Evolutionary conservation across 2,888 invertebrate species (phyloP), one percentile per base, ranked within the genome.

Genomic region (Merodon equestris): DNA sequence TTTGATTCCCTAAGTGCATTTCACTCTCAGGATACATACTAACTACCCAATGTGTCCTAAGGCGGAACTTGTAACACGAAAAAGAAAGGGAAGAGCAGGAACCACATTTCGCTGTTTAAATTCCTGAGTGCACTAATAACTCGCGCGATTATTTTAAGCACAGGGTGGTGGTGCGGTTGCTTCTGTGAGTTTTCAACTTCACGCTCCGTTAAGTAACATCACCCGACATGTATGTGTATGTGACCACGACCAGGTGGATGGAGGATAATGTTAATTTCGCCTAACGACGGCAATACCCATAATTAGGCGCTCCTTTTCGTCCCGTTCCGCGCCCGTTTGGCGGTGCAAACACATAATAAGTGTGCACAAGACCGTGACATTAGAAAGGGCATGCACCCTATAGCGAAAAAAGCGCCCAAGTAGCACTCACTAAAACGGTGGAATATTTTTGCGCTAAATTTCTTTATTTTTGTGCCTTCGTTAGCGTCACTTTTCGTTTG

Each of bases 1-100:
- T 72, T 68, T 77, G 77, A 77, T 77, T 77, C 67, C 53, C 53
- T 68, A 77, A 77, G 77, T 73, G 77, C 72, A 77, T 70, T 70
- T 54, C 40, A 45, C 57, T 58, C 56, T 61, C 73, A 57, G 54
- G 47, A 76, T 61, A 48, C n/a, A 17, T 9, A 48, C 63, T 42
- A 9, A 17, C 10, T 12, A 10, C 45, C 18, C 54, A 14, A 67
- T 51, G 53, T 75, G 27, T 27, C 63, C 63, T 40, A 40, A 53
- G 44, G 18, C 45, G 15, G 13, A 56, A 36, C 1, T 45, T n/a
- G 5, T 42, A 18, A 38, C 50, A 45, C 42, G 47, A 27, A 45
- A 5, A 38, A 18, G n/a, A 44, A n/a, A 48, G 15, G n/a, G 1
- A 27, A 34, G 44, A 47, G 1, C 9, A 38, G 45, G 12, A n/a